Conservation (phyloP, 2,797 vertebrate species). For the Pangasius krempfi region DNA sequence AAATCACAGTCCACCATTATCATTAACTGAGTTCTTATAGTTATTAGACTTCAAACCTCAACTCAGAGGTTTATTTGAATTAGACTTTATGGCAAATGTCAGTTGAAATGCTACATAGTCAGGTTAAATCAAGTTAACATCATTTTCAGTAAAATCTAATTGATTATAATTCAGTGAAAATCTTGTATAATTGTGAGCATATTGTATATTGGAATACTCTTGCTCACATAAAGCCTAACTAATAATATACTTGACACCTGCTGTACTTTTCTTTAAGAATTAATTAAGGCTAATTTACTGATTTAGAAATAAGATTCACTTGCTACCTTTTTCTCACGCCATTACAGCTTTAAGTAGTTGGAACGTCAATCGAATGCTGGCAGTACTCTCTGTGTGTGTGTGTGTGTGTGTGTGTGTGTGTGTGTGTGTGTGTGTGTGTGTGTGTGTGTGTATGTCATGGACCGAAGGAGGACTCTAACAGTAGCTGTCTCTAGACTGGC, state of each 20-base stretch:
- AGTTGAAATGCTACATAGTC: not conserved
- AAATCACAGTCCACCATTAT: not conserved
- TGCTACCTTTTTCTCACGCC: constrained; percentile 13
- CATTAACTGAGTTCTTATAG: not conserved
- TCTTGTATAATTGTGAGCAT: too few relatives aligned
- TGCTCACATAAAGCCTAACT: not conserved
- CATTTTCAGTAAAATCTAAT: not conserved
- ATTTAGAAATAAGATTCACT: not conserved
- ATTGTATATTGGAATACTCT: not conserved
- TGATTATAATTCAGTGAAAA: not conserved
- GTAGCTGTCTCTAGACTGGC: constrained; percentile 41
- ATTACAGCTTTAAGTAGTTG: constrained; percentile 30
- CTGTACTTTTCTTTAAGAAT: not conserved
- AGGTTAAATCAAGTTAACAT: not conserved
- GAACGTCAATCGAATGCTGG: constrained; percentile 30
- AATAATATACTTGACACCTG: not conserved
- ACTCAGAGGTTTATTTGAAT: not conserved
- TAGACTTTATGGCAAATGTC: not conserved
- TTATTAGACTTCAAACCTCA: not conserved
- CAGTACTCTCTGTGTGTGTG: constrained; percentile 20
- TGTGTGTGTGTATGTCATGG: constrained; percentile 32
- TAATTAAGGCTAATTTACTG: not conserved
- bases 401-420: constrained; percentile 28
- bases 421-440: constrained; percentile 20
- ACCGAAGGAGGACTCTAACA: constrained; percentile 41